Percentiles rank a stretch among this genome's conserved stretches.
Evolutionary conservation across 2,113 vertebrate genomes (phyloP).

Genomic region (Muscicapa adusta): DNA sequence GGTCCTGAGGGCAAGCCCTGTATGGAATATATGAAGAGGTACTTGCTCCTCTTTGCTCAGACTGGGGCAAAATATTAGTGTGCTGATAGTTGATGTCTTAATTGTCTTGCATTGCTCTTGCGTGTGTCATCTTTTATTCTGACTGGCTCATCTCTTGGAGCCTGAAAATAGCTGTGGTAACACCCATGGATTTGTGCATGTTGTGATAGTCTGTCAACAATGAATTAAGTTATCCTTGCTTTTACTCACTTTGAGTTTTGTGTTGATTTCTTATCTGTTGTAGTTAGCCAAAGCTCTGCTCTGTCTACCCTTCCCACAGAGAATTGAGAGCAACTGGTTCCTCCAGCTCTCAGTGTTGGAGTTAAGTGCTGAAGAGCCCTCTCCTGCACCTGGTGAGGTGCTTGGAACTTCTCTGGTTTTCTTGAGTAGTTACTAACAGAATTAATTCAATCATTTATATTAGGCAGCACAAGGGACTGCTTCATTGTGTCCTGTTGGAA

Average conservation of each 20-base stretch:
- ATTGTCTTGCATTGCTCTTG: not conserved
- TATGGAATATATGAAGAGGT: not conserved
- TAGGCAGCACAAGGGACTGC: not conserved
- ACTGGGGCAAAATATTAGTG: not conserved
- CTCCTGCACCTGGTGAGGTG: not conserved
- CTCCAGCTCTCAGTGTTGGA: not conserved
- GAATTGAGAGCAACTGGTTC: not conserved
- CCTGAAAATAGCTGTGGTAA: slow-evolving; percentile 3
- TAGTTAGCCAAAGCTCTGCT: not conserved
- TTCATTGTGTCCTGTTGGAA: not conserved
- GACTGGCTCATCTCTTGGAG: not conserved
- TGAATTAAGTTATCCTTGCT: not conserved
- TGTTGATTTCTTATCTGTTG: not conserved
- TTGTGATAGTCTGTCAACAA: not conserved
- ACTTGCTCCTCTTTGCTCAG: not conserved
- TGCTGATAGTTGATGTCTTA: not conserved
- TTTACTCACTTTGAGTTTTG: not conserved
- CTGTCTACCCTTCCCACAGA: not conserved
- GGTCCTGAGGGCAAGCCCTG: not conserved
- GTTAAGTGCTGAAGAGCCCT: not conserved
- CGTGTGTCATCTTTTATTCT: not conserved
- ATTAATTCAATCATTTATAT: not conserved
- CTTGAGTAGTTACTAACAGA: not conserved
- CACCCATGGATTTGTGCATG: not conserved
- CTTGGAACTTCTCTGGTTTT: not conserved